These are phyloP conservation scores for Pedetes capensis DNA, from an alignment of 2,113 vertebrate species.

Conservation along the genomic window DNA sequence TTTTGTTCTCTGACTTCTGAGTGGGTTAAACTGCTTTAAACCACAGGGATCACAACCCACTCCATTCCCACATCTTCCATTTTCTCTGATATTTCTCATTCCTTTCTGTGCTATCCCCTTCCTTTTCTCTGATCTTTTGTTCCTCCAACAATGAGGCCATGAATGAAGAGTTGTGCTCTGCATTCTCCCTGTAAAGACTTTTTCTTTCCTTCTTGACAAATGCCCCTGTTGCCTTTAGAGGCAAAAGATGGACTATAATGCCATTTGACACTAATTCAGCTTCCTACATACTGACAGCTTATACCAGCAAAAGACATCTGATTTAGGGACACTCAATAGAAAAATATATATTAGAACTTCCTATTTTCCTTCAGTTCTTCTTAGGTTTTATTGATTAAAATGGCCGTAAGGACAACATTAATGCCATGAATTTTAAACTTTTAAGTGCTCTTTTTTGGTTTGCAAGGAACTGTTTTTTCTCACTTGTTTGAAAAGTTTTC, in stretches of 20 bases:
- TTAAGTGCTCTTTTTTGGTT: not conserved
- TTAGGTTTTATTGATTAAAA: not conserved
- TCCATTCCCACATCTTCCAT: not conserved
- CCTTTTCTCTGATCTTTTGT: not conserved
- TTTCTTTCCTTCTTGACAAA: not conserved
- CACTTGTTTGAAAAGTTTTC: not conserved
- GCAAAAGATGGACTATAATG: not conserved
- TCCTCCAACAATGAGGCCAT: not conserved
- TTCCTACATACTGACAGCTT: not conserved
- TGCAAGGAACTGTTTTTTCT: not conserved
- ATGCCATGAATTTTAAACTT: not conserved
- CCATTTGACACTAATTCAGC: not conserved
- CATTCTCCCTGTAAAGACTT: not conserved
- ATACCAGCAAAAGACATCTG: not conserved
- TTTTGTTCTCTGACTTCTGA: not conserved
- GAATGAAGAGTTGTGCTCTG: not conserved
- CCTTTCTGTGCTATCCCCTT: not conserved
- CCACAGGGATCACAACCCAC: not conserved
- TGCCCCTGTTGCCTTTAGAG: not conserved
- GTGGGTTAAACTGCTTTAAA: not conserved
- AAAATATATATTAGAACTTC: not conserved
- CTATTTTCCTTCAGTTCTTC: not conserved
- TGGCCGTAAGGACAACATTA: not conserved
- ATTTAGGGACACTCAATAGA: not conserved
- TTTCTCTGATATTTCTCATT: slow-evolving; percentile 1